Evolutionary conservation across 2,888 invertebrate genomes (phyloP).

Genomic region (Chouioia cunea): DNA sequence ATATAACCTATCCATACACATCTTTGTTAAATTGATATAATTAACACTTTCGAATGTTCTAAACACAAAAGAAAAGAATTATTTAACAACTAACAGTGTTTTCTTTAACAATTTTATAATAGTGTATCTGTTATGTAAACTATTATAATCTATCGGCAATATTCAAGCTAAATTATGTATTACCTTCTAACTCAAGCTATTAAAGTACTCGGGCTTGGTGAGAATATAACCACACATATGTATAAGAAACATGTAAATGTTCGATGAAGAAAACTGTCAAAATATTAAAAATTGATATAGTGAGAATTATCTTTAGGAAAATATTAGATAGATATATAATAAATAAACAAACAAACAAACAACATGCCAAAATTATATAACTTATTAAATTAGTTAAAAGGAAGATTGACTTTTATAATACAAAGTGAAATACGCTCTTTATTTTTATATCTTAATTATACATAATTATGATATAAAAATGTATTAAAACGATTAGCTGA

Average conservation of each 20-base stretch:
- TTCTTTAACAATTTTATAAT: neutral
- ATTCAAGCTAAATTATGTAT: neutral
- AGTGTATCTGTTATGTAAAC: conserved; percentile 7
- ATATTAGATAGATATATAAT: neutral
- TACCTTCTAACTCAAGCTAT: neutral
- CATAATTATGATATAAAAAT: too few relatives aligned
- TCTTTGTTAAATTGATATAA: too few relatives aligned
- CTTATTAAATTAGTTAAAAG: conserved; percentile 4
- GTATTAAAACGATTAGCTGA: too few relatives aligned
- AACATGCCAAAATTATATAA: conserved; percentile 16
- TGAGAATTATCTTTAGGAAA: conserved; percentile 10
- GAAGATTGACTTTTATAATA: conserved; percentile 26
- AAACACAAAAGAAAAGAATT: too few relatives aligned
- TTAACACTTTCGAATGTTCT: too few relatives aligned
- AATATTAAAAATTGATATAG: conserved; percentile 21
- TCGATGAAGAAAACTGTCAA: conserved; percentile 25
- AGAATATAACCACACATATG: conserved; percentile 2
- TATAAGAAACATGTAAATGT: conserved; percentile 28
- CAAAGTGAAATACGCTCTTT: conserved; percentile 3
- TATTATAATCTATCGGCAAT: neutral
- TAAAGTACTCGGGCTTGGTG: neutral
- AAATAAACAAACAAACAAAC: conserved; percentile 15
- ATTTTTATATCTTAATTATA: too few relatives aligned
- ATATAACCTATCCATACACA: neutral
- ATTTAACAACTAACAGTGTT: neutral